Base-by-base conservation (phyloP, 2,113 vertebrate genomes). In the Microcebus jonahi region DNA sequence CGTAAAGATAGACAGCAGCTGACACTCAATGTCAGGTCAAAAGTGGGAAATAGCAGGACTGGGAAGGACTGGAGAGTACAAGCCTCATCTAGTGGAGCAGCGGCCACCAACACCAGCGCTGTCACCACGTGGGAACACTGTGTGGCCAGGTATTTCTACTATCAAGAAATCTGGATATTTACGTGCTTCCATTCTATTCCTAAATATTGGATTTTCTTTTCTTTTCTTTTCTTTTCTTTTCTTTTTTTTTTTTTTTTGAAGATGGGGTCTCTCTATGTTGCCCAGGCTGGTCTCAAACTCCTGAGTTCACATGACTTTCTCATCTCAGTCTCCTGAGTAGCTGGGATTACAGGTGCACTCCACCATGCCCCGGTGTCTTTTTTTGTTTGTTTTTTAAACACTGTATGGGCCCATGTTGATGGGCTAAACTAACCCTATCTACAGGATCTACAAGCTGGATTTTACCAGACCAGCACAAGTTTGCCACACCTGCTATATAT, bases 11-110 rank as follows among this genome's bases (percentile, higher is more conserved):
- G 79, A 29, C 5, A 67, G 77, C 65, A n/a, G 3, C 3, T 34
- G 70, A 53, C 5, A 48, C 7, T 25, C 59, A 17, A 7, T 11
- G 36, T 50, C 68, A 57, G 6, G 57, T 3, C 34, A 50, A 70
- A 50, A 67, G 50, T 3, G 59, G 17, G 29, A 21, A 84, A 36
- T 3, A 11, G 7, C 55, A 8, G 7, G 45, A 59, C 50, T 14
- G 10, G 12, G 67, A 59, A 21, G n/a, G 12, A n/a, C 23, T 14
- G 23, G 87, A 86, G 73, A 87, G 34, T 4, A 70, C 25, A 84
- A 95, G 85, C 77, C 65, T 85, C 84, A 48, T 48, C 84, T 92
- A 92, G 95, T 81, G 70, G 50, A 50, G 91, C 11, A 83, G 53
- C 14, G 8, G 79, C 83, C 45, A 55, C 29, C 10, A 71, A 59